Evolutionary conservation across 2,888 invertebrate species (phyloP).

Genomic region (Girardia tigrina): DNA sequence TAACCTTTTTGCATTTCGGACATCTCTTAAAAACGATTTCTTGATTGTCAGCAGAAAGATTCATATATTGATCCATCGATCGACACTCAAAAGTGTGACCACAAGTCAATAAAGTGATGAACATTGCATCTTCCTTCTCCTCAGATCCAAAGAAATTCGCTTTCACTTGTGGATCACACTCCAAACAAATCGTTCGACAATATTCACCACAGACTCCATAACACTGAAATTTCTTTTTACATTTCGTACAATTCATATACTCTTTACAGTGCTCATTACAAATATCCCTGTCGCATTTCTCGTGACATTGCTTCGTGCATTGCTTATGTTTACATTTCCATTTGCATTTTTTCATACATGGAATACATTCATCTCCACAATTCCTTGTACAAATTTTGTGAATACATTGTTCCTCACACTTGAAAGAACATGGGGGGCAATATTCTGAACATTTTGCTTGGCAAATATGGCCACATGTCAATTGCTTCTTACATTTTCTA

Average conservation of each 20-base stretch:
- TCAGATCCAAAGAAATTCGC: slow-evolving; percentile 49
- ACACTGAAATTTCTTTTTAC: background rate
- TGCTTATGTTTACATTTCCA: slow-evolving; percentile 44
- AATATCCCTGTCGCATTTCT: slow-evolving; percentile 41
- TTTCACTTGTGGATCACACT: slow-evolving; percentile 51
- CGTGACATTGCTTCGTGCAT: slow-evolving; percentile 42
- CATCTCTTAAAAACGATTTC: slow-evolving; percentile 4
- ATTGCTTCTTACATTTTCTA: slow-evolving; percentile 38
- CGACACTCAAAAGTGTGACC: slow-evolving; percentile 28
- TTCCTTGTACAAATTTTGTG: slow-evolving; percentile 42
- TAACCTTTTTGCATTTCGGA: slow-evolving; percentile 27
- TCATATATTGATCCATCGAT: slow-evolving; percentile 25
- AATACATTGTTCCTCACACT: slow-evolving; percentile 46
- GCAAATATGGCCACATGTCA: slow-evolving; percentile 40
- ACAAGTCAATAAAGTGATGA: slow-evolving; percentile 29
- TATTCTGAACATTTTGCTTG: slow-evolving; percentile 42
- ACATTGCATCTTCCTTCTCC: slow-evolving; percentile 49
- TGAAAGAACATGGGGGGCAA: slow-evolving; percentile 47
- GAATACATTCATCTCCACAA: slow-evolving; percentile 43
- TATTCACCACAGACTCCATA: background rate
- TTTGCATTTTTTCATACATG: slow-evolving; percentile 46
- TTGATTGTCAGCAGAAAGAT: slow-evolving; percentile 36
- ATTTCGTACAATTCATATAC: background rate
- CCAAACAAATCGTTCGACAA: slow-evolving; percentile 54
- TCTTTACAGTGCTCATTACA: slow-evolving; percentile 42